A percentile compares a stretch with the other conserved stretches of the same genome.
Conservation (phyloP, 2,888 invertebrate species). For the Thalpophila matura region DNA sequence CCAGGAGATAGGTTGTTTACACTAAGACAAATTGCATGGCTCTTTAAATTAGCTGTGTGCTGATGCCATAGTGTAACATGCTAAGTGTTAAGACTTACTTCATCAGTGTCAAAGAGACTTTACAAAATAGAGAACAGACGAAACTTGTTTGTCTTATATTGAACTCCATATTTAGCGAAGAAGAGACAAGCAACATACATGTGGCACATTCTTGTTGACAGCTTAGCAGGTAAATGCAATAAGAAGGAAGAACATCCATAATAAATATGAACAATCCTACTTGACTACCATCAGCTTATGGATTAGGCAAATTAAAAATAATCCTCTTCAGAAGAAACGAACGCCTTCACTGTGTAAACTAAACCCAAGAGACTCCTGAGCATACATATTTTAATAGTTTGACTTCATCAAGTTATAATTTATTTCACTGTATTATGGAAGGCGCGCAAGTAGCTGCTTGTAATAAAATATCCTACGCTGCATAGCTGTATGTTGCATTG, state of each 20-base stretch:
- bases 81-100: no score
- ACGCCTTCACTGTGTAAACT: neutral
- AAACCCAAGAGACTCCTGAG: neutral
- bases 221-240: neutral
- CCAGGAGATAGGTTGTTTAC: no score
- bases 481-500: constrained; percentile 5
- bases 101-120: no score
- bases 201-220: constrained; percentile 2
- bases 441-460: no score
- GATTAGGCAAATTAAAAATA: neutral
- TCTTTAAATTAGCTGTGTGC: no score
- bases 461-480: neutral
- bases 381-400: no score
- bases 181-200: constrained; percentile 6
- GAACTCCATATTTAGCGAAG: no score
- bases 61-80: no score
- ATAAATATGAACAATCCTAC: neutral
- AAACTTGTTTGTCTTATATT: no score
- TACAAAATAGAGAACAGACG: neutral
- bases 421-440: neutral
- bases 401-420: no score
- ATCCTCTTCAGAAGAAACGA: constrained; percentile 3
- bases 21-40: no score
- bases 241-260: neutral
- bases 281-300: neutral